Evolutionary conservation across 2,113 vertebrate genomes (phyloP), one percentile per base, ranked within the genome.

Genomic region (Epinephelus cyanopodus): DNA sequence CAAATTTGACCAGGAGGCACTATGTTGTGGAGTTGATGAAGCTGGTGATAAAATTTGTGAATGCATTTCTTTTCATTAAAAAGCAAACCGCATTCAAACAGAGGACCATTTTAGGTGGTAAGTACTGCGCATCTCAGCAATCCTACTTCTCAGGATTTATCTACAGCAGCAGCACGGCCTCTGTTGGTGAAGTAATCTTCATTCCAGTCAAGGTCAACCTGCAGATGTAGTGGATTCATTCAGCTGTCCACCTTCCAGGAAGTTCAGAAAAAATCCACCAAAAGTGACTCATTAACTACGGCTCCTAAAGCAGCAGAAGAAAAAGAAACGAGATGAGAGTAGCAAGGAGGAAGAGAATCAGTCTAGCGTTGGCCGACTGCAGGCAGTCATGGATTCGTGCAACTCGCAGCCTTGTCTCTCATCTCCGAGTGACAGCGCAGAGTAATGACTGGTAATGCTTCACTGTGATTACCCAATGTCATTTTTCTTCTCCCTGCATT

Each of bases 401-500:
- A 39, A 65, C 53, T 78, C 21, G 72, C 87, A 61, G 75, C 60
- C 81, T 90, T 77, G 87, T 89, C 88, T 90, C 84, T 90, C 77
- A 83, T 93, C 89, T 90, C 60, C 13, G 25, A 89, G 48, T 89
- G 93, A 90, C 93, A 88, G 85, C 25, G 12, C 68, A 86, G 92
- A 90, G 89, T 88, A 92, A 94, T 92, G 91, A 92, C 85, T 85
- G 82, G 92, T 91, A 87, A 92, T 77, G 79, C 88, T 87, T 90
- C 77, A 83, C 83, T 82, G 81, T 92, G 92, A 94, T 93, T 92
- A 90, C 85, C 85, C 74, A 47, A 61, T 63, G 87, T 84, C 86
- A 92, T 93, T 91, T 91, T 89, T 92, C 92, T 89, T 88, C 80
- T 63, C 52, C 48, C n/a, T 21, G n/a, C 79, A 77, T 87, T 87